These are phyloP conservation scores for Zaprionus kolodkinae DNA, from an alignment of 1,140 invertebrate species.

Conservation along the genomic window DNA sequence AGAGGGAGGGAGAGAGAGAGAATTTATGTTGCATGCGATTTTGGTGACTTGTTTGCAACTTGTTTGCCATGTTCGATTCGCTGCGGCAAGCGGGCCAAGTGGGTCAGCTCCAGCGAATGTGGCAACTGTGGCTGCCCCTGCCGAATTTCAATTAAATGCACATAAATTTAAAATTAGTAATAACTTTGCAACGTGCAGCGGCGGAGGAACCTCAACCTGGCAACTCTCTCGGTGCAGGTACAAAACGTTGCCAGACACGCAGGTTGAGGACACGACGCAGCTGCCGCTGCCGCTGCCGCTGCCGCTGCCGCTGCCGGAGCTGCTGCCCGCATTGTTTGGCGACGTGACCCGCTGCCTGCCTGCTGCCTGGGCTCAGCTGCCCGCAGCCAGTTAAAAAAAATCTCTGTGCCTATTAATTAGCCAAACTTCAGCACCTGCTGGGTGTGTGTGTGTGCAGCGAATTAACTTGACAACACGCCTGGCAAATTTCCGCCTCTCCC, in stretches of 20 bases:
- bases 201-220: background rate
- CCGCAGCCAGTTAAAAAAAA: conserved; percentile 44
- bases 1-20: conserved; percentile 20
- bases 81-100: conserved; percentile 61
- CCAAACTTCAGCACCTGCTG: conserved; percentile 82
- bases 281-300: conserved; percentile 43
- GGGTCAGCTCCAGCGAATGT: conserved; percentile 25
- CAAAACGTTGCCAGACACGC: conserved; percentile 75
- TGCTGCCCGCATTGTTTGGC: conserved; percentile 63
- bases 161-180: conserved; percentile 83
- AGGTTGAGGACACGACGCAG: conserved; percentile 43
- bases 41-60: conserved; percentile 81
- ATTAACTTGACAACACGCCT: conserved; percentile 72
- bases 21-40: conserved; percentile 81
- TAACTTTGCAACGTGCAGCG: conserved; percentile 64
- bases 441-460: conserved; percentile 64
- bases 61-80: conserved; percentile 75
- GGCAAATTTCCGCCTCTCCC: conserved; percentile 29
- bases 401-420: conserved; percentile 75
- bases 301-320: conserved; percentile 24
- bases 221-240: conserved; percentile 22
- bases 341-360: conserved; percentile 62
- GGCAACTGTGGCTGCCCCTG: conserved; percentile 43
- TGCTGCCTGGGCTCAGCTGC: conserved; percentile 20
- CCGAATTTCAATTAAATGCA: conserved; percentile 82